Conservation (phyloP, 1,140 invertebrate genomes). For the Drosophila guanche region DNA sequence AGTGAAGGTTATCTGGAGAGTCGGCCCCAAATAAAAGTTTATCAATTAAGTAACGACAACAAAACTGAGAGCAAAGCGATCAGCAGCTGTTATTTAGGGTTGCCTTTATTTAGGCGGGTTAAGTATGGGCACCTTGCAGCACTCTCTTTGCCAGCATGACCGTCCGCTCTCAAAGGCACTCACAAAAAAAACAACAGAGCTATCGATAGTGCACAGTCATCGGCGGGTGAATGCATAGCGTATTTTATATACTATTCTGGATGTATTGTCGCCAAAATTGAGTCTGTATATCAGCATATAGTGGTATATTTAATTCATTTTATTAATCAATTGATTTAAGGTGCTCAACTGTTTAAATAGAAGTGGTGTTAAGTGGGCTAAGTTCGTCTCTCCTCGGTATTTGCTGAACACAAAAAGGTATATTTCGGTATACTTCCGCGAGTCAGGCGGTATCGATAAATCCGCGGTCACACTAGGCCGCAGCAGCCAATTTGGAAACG, state of each 20-base stretch:
- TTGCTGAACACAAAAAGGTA: too few relatives aligned
- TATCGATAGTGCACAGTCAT: slow-evolving; percentile 30
- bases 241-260: slow-evolving; percentile 1
- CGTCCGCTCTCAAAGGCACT: neutral
- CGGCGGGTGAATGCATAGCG: neutral
- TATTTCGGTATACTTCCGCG: too few relatives aligned
- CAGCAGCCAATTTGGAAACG: too few relatives aligned
- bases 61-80: slow-evolving; percentile 31
- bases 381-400: too few relatives aligned
- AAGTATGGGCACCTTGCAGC: neutral
- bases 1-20: slow-evolving; percentile 62
- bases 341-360: too few relatives aligned
- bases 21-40: slow-evolving; percentile 54
- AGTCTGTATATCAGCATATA: too few relatives aligned
- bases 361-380: too few relatives aligned
- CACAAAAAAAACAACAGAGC: neutral
- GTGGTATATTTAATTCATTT: too few relatives aligned
- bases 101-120: neutral
- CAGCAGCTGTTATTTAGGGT: slow-evolving; percentile 14
- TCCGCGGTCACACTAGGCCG: too few relatives aligned
- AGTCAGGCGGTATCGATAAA: too few relatives aligned
- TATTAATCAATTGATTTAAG: too few relatives aligned
- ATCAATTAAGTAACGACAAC: slow-evolving; percentile 70
- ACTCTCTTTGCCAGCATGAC: neutral
- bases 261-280: too few relatives aligned